Evolutionary conservation across 1,140 invertebrate genomes (phyloP), one percentile per base, ranked within the genome.

Genomic region (Homarus americanus): DNA sequence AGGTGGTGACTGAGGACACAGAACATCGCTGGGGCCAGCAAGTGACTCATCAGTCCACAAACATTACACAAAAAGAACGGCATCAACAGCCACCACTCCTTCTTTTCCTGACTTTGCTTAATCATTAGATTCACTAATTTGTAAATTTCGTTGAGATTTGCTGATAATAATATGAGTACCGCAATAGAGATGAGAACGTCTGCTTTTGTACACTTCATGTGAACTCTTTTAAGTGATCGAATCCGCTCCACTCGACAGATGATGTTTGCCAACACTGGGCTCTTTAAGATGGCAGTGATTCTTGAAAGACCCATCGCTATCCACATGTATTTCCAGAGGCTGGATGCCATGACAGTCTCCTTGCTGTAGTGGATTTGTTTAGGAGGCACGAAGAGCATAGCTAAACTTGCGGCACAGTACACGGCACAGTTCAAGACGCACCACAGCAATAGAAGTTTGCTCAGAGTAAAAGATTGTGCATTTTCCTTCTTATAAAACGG

Each of bases 21-120:
- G 4, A 76, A 76, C 73, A 41, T 24, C 0, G 36, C 36, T 2
- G 73, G 36, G 7, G 41, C 38, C 73, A 76, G 73, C 73, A 76
- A 76, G 73, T 76, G 73, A 40, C 73, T 76, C 7, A 76, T 3
- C n/a, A 76, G 36, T 2, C 73, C 53, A 58, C 53, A 58, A 15
- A 20, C 20, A 24, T 58, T 24, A 58, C 53, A 58, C 15, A 58
- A 58, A 15, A 58, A 58, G 24, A 24, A 58, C 20, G 53, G 53
- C 53, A 58, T 0, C 17, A 58, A 24, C 17, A 20, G 15, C 53
- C 12, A 58, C 53, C 53, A 58, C 1, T 15, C 53, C 2, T 20
- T 58, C 4, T 20, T 1, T 20, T 58, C 53, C 24, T 58, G 17
- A 58, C 53, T 58, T 20, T 58, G 53, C 4, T 4, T 15, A 24